Evolutionary conservation across 2,888 invertebrate genomes (phyloP), one percentile per base, ranked within the genome.

Genomic region (Cephus runcator): DNA sequence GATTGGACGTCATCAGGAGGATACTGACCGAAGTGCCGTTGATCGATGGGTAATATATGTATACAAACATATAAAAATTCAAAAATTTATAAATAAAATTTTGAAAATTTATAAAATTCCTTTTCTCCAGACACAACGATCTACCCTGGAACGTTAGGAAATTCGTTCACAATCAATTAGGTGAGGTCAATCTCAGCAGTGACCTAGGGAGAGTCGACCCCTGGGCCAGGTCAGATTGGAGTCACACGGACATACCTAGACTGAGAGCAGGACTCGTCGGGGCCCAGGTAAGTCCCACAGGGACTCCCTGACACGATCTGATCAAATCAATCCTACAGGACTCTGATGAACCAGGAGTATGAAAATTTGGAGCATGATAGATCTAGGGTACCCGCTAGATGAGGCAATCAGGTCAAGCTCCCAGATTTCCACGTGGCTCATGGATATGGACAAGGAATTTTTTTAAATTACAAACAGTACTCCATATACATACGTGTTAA

Each of bases 241-340:
- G 97, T 87, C 98, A 98, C 91, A 98, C 98, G 35, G 98, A 98
- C 92, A 96, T 98, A 87, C 96, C 96, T 80, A 94, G 97, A 88
- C 93, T 98, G 86, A 94, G 95, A 87, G 94, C 95, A 85, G 98
- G 98, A 80, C 94, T 95, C 89, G 95, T 98, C 79, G 98, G 97
- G 81, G 98, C 97, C 83, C 98, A 98, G 94, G 93, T 93, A 81
- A 89, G 87, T 85, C 75, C 34, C 40, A 23, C 4, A 40, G 9
- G 4, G 9, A 40, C 15, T 15, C 4, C 40, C 40, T 1, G 40
- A 35, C 15, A 15, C 15, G 1, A 0, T 40, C 40, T 15, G 15
- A 12, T 12, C 1, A 36, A 1, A 3, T 12, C 4, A 12, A 36
- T 12, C 36, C 35, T 35, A 12, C 35, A 35, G 12, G 35, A 12